These are phyloP conservation scores for Polietes domitor DNA, from an alignment of 2,888 invertebrate species.

Conservation along the genomic window DNA sequence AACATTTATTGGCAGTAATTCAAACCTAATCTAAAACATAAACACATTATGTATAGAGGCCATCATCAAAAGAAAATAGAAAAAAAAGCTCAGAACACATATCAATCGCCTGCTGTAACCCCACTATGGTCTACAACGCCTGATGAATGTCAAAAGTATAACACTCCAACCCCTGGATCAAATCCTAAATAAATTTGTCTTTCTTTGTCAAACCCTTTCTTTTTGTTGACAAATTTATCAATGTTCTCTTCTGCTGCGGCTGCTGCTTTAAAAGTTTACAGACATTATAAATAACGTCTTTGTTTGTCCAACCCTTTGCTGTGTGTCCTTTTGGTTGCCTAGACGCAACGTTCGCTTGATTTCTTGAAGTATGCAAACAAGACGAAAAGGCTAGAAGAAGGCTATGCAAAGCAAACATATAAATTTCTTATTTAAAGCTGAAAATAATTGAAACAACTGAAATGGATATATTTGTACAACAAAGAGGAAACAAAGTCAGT, in stretches of 20 bases:
- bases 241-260: no score
- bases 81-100: background rate
- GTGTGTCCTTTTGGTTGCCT: no score
- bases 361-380: no score
- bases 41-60: background rate
- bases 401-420: no score
- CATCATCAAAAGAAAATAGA: background rate
- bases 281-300: background rate
- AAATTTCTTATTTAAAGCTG: no score
- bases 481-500: no score
- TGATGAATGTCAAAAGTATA: background rate
- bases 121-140: background rate
- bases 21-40: background rate
- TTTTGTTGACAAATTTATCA: background rate
- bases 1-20: background rate
- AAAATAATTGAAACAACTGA: no score
- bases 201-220: background rate
- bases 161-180: background rate
- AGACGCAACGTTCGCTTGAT: no score
- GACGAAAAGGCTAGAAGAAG: no score
- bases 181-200: constrained; percentile 1
- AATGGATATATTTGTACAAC: no score
- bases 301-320: no score
- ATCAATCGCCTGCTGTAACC: background rate
- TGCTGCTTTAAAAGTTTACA: background rate